Conservation (phyloP, 2,797 vertebrate species). For the Schizopygopsis pylzovi region DNA sequence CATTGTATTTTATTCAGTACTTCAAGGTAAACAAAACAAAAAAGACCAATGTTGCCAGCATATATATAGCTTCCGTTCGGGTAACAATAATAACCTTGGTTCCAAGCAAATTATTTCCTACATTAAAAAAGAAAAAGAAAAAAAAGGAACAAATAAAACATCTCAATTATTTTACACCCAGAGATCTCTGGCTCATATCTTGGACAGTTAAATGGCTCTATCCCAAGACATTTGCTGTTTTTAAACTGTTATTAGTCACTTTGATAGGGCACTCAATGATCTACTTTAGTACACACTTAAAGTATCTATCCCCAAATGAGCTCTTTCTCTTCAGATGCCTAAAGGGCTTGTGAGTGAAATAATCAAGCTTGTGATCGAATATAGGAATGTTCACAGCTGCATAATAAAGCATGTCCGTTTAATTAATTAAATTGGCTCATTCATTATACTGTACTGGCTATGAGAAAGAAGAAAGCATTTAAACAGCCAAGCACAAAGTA, state of each 20-base stretch:
- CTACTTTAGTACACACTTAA: background rate
- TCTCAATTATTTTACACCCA: background rate
- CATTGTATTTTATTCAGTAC: background rate
- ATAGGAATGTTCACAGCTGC: slow-evolving; percentile 20
- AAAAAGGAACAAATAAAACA: background rate
- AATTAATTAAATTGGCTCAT: slow-evolving; percentile 25
- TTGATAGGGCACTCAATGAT: background rate
- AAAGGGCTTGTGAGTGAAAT: slow-evolving; percentile 26
- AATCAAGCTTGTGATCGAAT: slow-evolving; percentile 17
- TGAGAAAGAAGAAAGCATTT: background rate
- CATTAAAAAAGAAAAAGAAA: background rate
- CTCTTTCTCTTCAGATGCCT: slow-evolving; percentile 14
- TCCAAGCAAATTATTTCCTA: background rate
- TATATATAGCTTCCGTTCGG: background rate
- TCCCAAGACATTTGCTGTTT: slow-evolving; percentile 11
- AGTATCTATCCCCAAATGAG: slow-evolving; percentile 24
- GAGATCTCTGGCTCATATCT: background rate
- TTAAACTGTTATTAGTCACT: slow-evolving; percentile 14
- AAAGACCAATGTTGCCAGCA: background rate
- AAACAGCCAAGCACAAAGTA: background rate
- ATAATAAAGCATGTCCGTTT: slow-evolving; percentile 26
- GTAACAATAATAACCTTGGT: background rate
- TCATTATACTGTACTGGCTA: slow-evolving; percentile 24
- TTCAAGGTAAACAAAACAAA: background rate
- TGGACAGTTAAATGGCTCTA: background rate